Conservation (phyloP, 2,113 vertebrate genomes). For the Grammomys dolichurus region DNA sequence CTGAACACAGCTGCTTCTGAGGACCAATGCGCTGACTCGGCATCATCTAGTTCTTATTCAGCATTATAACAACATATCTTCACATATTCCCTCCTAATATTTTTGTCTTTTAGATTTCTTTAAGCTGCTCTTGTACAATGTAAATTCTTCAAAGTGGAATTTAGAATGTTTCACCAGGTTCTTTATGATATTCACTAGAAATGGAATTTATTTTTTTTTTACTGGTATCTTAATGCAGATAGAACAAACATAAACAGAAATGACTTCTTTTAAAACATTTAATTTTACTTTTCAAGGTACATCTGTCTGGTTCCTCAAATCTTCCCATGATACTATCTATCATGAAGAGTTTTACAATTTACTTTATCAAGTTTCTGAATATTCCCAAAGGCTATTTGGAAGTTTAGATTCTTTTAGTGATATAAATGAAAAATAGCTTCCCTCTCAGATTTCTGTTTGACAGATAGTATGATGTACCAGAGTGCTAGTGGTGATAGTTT, state of each 20-base stretch:
- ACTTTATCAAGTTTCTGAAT: not conserved
- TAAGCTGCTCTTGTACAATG: not conserved
- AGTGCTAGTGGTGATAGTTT: conserved; percentile 28
- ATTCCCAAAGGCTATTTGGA: conserved; percentile 13
- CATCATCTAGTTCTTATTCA: not conserved
- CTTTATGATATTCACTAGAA: not conserved
- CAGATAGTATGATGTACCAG: not conserved
- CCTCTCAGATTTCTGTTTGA: conserved; percentile 6
- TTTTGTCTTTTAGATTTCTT: conserved; percentile 51
- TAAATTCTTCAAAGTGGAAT: conserved; percentile 39
- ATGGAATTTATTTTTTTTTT: not conserved
- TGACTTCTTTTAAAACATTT: conserved; percentile 26
- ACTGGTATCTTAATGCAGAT: not conserved
- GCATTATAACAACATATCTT: not conserved
- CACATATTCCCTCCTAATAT: not conserved
- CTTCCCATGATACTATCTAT: not conserved
- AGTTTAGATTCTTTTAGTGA: not conserved
- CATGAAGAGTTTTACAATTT: not conserved
- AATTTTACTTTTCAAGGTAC: conserved; percentile 9
- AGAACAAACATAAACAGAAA: not conserved
- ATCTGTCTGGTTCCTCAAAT: not conserved
- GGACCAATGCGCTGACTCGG: not conserved
- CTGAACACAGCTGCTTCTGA: not conserved
- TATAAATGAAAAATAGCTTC: not conserved
- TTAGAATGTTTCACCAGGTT: conserved; percentile 12